phyloP scores from a whole-genome alignment of 2,888 invertebrate genomes.

The Coenonympha arcania region DNA sequence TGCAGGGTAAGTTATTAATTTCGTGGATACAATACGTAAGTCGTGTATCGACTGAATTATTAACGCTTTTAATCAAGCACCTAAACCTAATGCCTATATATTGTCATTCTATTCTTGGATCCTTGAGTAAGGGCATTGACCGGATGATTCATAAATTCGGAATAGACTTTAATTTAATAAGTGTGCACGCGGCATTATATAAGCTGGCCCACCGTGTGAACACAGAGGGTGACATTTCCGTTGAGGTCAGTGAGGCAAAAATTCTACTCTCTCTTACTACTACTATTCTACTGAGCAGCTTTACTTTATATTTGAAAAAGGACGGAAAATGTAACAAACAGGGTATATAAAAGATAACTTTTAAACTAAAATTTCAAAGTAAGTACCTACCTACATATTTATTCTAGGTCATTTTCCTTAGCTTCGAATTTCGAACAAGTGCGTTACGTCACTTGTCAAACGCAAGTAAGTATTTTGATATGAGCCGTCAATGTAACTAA shows the following conservation, averaged over 20 bases:
- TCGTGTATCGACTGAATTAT: conserved; percentile 60
- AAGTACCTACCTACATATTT: not conserved
- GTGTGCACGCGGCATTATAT: conserved; percentile 17
- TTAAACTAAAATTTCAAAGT: not conserved
- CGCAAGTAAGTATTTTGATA: too few relatives aligned
- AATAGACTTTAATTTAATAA: conserved; percentile 23
- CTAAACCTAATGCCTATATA: conserved; percentile 34
- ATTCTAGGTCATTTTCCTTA: too few relatives aligned
- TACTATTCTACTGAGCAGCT: too few relatives aligned
- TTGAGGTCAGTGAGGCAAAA: not conserved
- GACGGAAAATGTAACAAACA: too few relatives aligned
- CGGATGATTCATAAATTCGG: conserved; percentile 41
- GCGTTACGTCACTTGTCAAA: too few relatives aligned
- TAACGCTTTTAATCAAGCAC: conserved; percentile 67
- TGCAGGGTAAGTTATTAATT: conserved; percentile 29
- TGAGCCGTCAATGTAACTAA: too few relatives aligned
- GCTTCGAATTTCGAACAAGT: too few relatives aligned
- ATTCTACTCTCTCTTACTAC: too few relatives aligned
- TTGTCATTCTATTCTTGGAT: conserved; percentile 56
- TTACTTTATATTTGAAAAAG: too few relatives aligned
- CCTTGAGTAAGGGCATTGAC: conserved; percentile 51
- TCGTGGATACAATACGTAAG: conserved; percentile 52
- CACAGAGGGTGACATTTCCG: conserved; percentile 19
- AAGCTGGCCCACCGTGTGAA: conserved; percentile 46
- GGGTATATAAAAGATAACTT: too few relatives aligned